phyloP scores from a whole-genome alignment of 2,797 vertebrate genomes.

The Ambastaia sidthimunki region DNA sequence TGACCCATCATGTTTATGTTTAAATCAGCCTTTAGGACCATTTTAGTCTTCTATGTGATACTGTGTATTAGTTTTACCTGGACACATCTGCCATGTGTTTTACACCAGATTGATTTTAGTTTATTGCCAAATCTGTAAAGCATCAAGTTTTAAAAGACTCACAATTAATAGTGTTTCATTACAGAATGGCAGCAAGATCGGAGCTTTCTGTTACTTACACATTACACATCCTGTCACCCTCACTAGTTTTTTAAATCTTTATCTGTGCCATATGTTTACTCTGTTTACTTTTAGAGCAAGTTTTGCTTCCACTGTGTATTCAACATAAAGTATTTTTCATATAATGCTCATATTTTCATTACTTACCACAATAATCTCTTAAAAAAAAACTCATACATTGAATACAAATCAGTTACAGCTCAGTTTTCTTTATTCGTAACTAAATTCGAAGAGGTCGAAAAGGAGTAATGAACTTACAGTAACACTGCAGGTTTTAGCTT shows the following conservation, averaged over 20 bases:
- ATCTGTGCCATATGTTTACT: neutral
- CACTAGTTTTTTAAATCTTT: neutral
- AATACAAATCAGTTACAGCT: too few species aligned
- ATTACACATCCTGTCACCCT: neutral
- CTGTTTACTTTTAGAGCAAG: neutral
- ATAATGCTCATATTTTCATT: too few species aligned
- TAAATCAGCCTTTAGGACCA: conserved; percentile 21
- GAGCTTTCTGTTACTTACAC: neutral
- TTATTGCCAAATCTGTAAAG: neutral
- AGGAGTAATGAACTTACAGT: neutral
- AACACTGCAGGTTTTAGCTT: neutral
- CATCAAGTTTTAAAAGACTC: neutral
- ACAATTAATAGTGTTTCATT: neutral
- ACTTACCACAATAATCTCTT: too few species aligned
- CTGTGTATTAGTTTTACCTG: neutral
- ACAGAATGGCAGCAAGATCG: neutral
- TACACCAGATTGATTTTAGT: conserved; percentile 16
- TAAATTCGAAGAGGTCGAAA: too few species aligned
- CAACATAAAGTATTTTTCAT: too few species aligned
- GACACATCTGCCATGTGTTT: conserved; percentile 16
- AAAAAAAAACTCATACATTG: too few species aligned
- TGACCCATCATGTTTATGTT: conserved; percentile 41
- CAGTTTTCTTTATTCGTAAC: too few species aligned
- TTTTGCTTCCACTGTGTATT: neutral
- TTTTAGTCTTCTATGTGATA: conserved; percentile 1